phyloP scores from a whole-genome alignment of 2,797 vertebrate genomes.

The Chaetodon trifasciatus region DNA sequence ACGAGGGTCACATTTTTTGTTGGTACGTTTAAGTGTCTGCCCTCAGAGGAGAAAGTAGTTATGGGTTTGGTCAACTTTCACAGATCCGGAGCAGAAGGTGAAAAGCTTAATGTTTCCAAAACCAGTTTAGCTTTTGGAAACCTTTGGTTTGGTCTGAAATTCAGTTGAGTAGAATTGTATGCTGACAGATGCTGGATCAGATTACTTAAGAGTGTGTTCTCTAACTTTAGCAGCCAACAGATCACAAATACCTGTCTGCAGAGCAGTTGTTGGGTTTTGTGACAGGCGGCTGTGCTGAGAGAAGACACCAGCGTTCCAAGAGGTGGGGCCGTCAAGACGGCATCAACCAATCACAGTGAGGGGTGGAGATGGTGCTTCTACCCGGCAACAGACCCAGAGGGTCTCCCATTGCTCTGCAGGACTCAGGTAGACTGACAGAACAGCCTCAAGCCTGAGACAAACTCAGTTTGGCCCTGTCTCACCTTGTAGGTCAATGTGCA shows the following conservation, averaged over 20 bases:
- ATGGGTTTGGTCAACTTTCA: conserved; percentile 18
- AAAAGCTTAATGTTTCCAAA: neutral
- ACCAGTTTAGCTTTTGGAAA: conserved; percentile 5
- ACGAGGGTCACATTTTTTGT: conserved; percentile 20
- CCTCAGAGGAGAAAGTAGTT: neutral
- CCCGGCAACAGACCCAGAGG: conserved; percentile 82
- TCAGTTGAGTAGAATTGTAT: neutral
- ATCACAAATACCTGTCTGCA: conserved; percentile 64
- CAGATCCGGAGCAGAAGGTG: neutral
- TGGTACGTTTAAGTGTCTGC: neutral
- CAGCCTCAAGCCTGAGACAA: conserved; percentile 45
- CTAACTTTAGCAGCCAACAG: conserved; percentile 61
- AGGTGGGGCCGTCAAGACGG: conserved; percentile 55
- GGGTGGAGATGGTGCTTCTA: conserved; percentile 81
- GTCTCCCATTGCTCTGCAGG: conserved; percentile 61
- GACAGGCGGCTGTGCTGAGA: conserved; percentile 65
- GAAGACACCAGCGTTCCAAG: conserved; percentile 65
- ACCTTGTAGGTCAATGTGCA: conserved; percentile 44
- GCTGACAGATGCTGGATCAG: conserved; percentile 43
- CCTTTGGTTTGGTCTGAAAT: neutral
- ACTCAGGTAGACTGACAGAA: conserved; percentile 73
- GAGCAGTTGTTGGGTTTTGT: conserved; percentile 66
- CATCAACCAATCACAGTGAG: conserved; percentile 76
- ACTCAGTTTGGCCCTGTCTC: conserved; percentile 49
- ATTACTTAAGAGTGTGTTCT: conserved; percentile 40